phyloP scores from a whole-genome alignment of 2,113 vertebrate genomes.

The Sapajus apella region DNA sequence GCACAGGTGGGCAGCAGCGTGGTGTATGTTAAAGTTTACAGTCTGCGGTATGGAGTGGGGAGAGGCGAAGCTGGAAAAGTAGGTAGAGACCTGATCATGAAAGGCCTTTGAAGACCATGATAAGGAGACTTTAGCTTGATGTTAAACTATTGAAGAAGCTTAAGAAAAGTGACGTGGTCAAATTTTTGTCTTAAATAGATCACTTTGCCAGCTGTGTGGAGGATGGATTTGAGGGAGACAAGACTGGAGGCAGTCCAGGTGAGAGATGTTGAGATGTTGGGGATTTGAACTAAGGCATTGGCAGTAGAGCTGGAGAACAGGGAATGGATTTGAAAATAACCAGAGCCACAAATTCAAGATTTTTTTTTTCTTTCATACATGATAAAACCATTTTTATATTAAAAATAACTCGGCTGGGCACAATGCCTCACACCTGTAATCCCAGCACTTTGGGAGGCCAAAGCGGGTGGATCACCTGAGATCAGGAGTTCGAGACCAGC shows the following conservation, averaged over 20 bases:
- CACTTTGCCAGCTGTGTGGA: conserved; percentile 79
- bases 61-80: background rate
- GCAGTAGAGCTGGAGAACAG: conserved; percentile 14
- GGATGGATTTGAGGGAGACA: conserved; percentile 79
- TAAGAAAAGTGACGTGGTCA: conserved; percentile 63
- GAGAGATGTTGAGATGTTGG: conserved; percentile 60
- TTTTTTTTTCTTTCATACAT: background rate
- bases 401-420: background rate
- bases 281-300: background rate
- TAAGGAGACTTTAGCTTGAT: background rate
- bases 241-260: conserved; percentile 79
- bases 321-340: background rate
- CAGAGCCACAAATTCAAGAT: background rate
- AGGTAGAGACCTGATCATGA: background rate
- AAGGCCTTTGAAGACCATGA: background rate
- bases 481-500: no score
- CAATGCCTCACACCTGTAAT: no score
- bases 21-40: background rate
- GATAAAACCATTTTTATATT: conserved; percentile 13
- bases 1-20: background rate
- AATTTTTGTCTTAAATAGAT: conserved; percentile 78
- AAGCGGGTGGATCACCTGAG: no score
- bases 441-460: no score
- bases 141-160: background rate
- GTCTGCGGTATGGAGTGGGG: background rate